Evolutionary conservation across 2,113 vertebrate genomes (phyloP), one percentile per base, ranked within the genome.

Genomic region (Glaucidium brasilianum): DNA sequence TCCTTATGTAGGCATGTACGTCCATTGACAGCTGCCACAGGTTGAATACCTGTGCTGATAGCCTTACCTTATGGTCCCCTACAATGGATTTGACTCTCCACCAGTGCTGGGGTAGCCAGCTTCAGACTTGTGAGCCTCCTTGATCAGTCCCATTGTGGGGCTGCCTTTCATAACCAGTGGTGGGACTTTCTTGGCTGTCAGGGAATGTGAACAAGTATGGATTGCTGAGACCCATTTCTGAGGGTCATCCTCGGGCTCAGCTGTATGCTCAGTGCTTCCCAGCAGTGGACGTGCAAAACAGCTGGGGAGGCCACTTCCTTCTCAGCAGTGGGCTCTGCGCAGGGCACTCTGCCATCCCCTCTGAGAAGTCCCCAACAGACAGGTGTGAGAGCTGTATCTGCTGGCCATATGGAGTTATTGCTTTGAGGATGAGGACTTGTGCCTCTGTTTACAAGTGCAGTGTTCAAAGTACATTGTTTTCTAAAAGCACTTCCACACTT

Each of bases 381-480:
- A 50, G 27, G 18, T 52, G 30, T 23, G 20, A n/a, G 17, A 69
- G 14, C 41, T 76, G 58, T 43, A 50, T n/a, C 50, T 82, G 59
- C 45, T 85, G n/a, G 11, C 16, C 3, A 0, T 11, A 25, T 3
- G 2, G 19, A 39, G 20, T 4, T 67, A 43, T 27, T 67, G 10
- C 26, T 64, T 16, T 35, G 27, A 53, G 23, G 19, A 20, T 34
- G 32, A 73, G 72, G 27, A 45, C n/a, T 55, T 56, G 15, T 74
- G n/a, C n/a, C 12, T 74, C 43, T 0, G 0, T 32, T 63, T 2
- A 2, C 23, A 53, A 55, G n/a, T 2, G 0, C 0, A 3, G 7
- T 35, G 22, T 41, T 79, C 32, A 13, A 62, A 81, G 64, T 29
- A n/a, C 2, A 1, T 23, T 41, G 34, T 62, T 76, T 79, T n/a